phyloP scores from a whole-genome alignment of 1,140 invertebrate genomes.

The Musca vetustissima region DNA sequence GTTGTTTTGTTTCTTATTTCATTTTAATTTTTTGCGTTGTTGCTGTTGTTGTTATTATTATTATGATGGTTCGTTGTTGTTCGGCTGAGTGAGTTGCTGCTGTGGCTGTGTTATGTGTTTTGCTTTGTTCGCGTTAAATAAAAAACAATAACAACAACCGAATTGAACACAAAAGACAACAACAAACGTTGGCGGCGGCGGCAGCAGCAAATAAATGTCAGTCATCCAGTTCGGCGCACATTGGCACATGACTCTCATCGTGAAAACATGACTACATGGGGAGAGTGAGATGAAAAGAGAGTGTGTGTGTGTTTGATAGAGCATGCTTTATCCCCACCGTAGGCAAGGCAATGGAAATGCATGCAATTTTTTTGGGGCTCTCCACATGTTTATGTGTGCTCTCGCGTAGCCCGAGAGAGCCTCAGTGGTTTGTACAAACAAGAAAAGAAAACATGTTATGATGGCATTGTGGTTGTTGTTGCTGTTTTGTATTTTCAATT shows the following conservation, averaged over 20 bases:
- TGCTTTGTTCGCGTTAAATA: conserved; percentile 8
- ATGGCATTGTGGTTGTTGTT: conserved; percentile 2
- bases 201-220: not conserved
- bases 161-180: too few species aligned
- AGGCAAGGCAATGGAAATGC: not conserved
- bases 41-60: too few species aligned
- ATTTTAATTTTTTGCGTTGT: conserved; percentile 1
- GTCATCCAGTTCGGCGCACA: not conserved
- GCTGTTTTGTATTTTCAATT: not conserved
- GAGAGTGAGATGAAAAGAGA: too few species aligned
- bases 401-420: not conserved
- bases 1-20: too few species aligned
- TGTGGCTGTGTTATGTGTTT: not conserved
- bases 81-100: too few species aligned
- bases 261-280: too few species aligned
- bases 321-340: too few species aligned
- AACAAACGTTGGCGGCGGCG: too few species aligned
- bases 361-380: too few species aligned
- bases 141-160: not conserved
- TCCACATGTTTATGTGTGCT: too few species aligned
- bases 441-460: conserved; percentile 4
- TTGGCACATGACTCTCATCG: conserved; percentile 17
- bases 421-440: not conserved
- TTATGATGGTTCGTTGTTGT: too few species aligned
- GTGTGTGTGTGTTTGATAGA: too few species aligned